Evolutionary conservation across 2,113 vertebrate species (phyloP).

Genomic region (Parotia lawesii): DNA sequence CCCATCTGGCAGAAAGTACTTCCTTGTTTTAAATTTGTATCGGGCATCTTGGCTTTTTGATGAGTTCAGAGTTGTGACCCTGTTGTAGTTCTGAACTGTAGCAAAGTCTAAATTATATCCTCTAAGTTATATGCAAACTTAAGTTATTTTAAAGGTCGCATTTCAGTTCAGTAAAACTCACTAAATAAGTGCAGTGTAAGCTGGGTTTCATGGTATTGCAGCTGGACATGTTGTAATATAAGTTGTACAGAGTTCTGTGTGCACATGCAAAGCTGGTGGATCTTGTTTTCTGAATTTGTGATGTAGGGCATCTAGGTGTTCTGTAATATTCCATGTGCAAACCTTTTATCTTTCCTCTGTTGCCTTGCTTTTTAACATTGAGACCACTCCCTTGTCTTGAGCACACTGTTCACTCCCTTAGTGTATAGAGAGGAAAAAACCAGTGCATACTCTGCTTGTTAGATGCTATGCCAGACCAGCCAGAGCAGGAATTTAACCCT

Average conservation of each 20-base stretch:
- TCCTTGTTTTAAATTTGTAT: constrained; percentile 32
- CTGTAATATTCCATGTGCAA: not conserved
- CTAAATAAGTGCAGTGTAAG: not conserved
- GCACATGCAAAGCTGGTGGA: not conserved
- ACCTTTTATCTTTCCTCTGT: not conserved
- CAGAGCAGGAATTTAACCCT: not conserved
- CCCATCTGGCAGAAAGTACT: not conserved
- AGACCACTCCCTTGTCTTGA: not conserved
- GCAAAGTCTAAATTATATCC: not conserved
- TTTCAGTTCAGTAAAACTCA: not conserved
- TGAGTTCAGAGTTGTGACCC: not conserved
- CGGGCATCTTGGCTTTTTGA: not conserved
- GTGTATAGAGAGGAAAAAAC: not conserved
- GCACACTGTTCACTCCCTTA: not conserved
- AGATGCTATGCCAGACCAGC: not conserved
- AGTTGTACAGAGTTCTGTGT: not conserved
- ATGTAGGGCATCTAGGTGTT: not conserved
- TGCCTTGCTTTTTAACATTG: not conserved
- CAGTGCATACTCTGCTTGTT: not conserved
- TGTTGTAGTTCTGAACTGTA: not conserved
- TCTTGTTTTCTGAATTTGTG: not conserved
- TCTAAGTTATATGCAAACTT: not conserved
- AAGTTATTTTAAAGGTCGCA: not conserved
- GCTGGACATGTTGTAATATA: not conserved
- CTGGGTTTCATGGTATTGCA: not conserved